phyloP scores from a whole-genome alignment of 2,797 vertebrate species.

The Micromesistius poutassou region DNA sequence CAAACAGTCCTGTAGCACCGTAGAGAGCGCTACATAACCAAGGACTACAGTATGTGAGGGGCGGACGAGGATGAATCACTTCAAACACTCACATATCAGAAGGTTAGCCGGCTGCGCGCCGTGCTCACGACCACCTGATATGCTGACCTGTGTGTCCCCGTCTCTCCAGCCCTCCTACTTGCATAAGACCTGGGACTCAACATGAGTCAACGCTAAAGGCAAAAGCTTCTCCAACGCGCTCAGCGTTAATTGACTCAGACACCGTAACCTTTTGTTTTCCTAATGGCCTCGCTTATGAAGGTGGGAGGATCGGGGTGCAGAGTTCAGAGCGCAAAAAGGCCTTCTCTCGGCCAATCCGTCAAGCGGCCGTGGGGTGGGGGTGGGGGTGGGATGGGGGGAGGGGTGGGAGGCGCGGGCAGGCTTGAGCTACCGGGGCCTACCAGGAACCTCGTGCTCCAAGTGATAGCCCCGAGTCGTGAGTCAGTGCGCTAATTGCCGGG shows the following conservation, averaged over 20 bases:
- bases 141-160: not conserved
- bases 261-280: slow-evolving; percentile 31
- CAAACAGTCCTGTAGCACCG: not conserved
- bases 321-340: slow-evolving; percentile 26
- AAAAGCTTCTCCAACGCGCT: slow-evolving; percentile 15
- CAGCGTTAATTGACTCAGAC: slow-evolving; percentile 29
- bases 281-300: slow-evolving; percentile 15
- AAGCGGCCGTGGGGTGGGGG: not conserved
- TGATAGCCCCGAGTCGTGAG: slow-evolving; percentile 32
- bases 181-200: not conserved
- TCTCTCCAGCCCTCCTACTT: slow-evolving; percentile 9
- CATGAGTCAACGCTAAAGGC: slow-evolving; percentile 44
- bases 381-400: too few species aligned
- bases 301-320: slow-evolving; percentile 1
- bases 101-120: not conserved
- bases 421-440: not conserved
- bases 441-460: slow-evolving; percentile 22
- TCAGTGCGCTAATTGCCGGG: slow-evolving; percentile 46
- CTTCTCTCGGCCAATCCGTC: slow-evolving; percentile 14
- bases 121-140: not conserved
- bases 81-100: not conserved
- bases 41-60: not conserved
- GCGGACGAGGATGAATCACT: not conserved
- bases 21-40: not conserved
- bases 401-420: not conserved